Conservation (phyloP, 2,797 vertebrate species). For the Eulemur rubriventer region DNA sequence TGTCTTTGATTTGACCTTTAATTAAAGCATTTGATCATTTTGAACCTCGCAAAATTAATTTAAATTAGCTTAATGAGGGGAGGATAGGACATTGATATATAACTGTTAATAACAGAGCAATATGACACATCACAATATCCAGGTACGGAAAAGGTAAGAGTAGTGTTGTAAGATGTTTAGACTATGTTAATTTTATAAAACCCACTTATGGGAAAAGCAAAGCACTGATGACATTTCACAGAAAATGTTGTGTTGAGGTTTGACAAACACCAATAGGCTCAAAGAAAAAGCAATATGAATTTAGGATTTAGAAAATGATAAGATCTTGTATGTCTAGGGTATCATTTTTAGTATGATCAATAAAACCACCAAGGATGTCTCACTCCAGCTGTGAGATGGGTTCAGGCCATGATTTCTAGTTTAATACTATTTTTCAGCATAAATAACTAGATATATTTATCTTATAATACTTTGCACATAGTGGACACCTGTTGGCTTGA, state of each 20-base stretch:
- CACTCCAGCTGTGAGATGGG: background rate
- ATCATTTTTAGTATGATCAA: background rate
- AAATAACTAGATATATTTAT: background rate
- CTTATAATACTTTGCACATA: background rate
- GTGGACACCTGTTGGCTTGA: background rate
- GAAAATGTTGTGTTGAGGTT: background rate
- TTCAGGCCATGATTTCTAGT: background rate
- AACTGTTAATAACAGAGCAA: background rate
- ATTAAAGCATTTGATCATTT: background rate
- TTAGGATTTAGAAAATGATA: background rate
- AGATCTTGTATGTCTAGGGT: background rate
- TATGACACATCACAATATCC: background rate
- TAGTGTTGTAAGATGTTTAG: background rate
- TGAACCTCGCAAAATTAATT: conserved; percentile 41
- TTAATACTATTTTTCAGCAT: background rate
- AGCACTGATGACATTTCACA: background rate
- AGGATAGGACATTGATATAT: background rate
- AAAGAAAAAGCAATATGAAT: background rate
- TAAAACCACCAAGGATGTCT: background rate
- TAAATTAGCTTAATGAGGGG: conserved; percentile 1
- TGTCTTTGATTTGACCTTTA: conserved; percentile 26
- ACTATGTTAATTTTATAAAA: conserved; percentile 8
- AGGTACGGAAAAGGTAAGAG: background rate
- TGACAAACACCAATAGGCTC: conserved; percentile 11
- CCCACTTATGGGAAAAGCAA: background rate